Percentiles rank a stretch among this genome's conserved stretches.
Evolutionary conservation across 2,888 invertebrate species (phyloP).

Genomic region (Mesochorus sp.): DNA sequence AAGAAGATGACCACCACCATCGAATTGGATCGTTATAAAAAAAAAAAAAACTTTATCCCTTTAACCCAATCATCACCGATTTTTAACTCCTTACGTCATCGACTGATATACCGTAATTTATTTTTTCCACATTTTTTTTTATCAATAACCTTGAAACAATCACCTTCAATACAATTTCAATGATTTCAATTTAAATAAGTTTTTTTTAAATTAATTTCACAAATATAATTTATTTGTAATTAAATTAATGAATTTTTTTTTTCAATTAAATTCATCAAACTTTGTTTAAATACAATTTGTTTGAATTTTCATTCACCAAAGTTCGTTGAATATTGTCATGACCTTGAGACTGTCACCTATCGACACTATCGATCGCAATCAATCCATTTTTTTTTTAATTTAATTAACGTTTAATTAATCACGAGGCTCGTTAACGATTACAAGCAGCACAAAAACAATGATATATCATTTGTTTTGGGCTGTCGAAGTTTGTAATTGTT

Average conservation of each 20-base stretch:
- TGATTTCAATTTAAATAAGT: too few species aligned
- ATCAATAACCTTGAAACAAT: too few species aligned
- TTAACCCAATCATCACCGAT: background rate
- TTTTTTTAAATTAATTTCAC: too few species aligned
- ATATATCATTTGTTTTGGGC: background rate
- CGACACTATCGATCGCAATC: background rate
- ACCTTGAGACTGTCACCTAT: constrained; percentile 7
- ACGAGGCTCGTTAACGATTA: background rate
- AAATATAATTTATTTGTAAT: too few species aligned
- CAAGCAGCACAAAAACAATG: background rate
- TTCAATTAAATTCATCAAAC: too few species aligned
- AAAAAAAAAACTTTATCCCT: background rate
- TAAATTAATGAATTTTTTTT: too few species aligned
- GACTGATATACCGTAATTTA: too few species aligned
- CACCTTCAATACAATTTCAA: too few species aligned
- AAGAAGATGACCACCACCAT: background rate
- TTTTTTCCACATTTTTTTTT: too few species aligned
- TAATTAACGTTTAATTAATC: background rate
- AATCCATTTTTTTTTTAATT: background rate
- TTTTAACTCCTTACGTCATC: background rate
- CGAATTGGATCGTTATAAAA: background rate
- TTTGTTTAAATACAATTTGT: too few species aligned
- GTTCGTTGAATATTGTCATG: background rate
- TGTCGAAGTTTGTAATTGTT: background rate
- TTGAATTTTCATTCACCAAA: background rate